Evolutionary conservation across 2,888 invertebrate species (phyloP), one percentile per base, ranked within the genome.

Genomic region (Athalia cordata): DNA sequence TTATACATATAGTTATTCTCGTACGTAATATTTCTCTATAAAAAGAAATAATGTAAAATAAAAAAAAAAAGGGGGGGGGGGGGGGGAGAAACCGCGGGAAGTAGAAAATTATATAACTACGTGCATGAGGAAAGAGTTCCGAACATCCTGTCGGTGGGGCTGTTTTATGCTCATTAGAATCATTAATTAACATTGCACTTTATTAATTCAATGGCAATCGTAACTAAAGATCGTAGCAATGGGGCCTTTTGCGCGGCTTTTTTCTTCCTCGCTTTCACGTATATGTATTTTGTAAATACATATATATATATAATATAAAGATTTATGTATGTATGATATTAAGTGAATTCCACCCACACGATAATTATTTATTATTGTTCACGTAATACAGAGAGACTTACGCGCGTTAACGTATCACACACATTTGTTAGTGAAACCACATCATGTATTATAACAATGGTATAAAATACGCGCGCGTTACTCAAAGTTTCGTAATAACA

Each of bases 181-280:
- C 13, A 43, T 62, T 75, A 75, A 75, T 75, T 75, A 62, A 62
- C 62, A 62, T 15, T 64, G 64, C 75, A n/a, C 62, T 75, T 75
- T 75, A 50, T 75, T 29, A 75, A 75, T 62, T 64, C 75, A 75
- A 75, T 62, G 75, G 75, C 75, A 75, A 75, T 75, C 75, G 75
- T 61, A 6, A 62, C 29, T 4, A 75, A 75, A 47, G 49, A 75
- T 75, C 75, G 75, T 49, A 64, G 45, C 15, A 29, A 43, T 72
- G 15, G 55, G 55, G 50, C 29, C 52, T n/a, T 61, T 50, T 29
- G 11, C n/a, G 29, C 11, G 15, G 55, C 68, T 57, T 59, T 15
- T 52, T 59, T 49, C 13, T 47, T 50, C 5, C 7, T 7, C 55
- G 29, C 15, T n/a, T n/a, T 15, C n/a, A 49, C 49, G 3, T 9